Conservation (phyloP, 2,888 invertebrate species). For the Spodoptera littoralis region DNA sequence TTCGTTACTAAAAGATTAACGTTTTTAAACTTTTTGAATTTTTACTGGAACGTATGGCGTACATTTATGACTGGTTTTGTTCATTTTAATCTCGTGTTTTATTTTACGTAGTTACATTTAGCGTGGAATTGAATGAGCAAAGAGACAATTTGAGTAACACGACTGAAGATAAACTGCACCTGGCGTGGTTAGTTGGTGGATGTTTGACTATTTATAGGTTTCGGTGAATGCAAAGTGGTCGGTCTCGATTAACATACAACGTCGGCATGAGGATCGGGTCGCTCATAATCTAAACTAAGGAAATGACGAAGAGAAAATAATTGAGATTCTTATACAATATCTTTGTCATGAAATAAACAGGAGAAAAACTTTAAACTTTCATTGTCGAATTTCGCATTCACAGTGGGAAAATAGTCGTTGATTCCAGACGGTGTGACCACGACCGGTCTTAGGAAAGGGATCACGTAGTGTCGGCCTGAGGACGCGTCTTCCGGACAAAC, state of each 20-base stretch:
- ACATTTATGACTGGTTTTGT: slow-evolving; percentile 21
- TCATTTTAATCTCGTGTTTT: slow-evolving; percentile 3
- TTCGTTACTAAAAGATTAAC: slow-evolving; percentile 26
- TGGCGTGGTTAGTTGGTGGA: background rate
- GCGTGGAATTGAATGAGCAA: no score
- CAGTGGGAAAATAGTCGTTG: slow-evolving; percentile 5
- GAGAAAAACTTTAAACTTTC: background rate
- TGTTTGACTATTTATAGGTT: background rate
- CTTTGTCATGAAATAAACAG: background rate
- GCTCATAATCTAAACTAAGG: no score
- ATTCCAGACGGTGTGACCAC: slow-evolving; percentile 8
- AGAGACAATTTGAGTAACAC: no score
- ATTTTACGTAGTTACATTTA: no score
- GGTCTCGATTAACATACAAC: no score
- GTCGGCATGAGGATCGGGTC: no score
- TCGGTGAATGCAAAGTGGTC: no score
- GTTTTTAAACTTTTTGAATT: slow-evolving; percentile 13
- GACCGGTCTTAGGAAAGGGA: slow-evolving; percentile 21
- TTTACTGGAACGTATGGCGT: background rate
- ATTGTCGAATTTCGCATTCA: background rate
- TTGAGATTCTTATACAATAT: no score
- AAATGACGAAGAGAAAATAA: no score
- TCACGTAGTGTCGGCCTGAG: slow-evolving; percentile 37
- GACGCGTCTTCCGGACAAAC: slow-evolving; percentile 36
- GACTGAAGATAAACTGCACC: no score